These are phyloP conservation scores for Masticophis lateralis DNA, from an alignment of 2,797 vertebrate genomes.

Conservation along the genomic window DNA sequence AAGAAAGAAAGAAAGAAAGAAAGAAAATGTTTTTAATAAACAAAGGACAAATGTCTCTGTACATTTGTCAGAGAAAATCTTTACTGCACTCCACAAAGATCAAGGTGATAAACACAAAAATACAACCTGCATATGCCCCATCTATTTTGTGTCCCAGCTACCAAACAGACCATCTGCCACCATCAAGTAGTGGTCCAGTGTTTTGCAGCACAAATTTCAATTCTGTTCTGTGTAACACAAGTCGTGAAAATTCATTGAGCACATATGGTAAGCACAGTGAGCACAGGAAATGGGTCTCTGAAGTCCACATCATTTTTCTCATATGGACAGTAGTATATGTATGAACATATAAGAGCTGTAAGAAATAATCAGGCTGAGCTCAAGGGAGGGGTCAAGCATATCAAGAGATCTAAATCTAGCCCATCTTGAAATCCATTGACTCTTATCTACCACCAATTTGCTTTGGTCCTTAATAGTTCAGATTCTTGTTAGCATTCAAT, in stretches of 20 bases:
- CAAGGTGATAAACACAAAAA: constrained; percentile 50
- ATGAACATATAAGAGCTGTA: background rate
- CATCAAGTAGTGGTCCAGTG: background rate
- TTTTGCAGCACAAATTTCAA: background rate
- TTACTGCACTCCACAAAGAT: constrained; percentile 47
- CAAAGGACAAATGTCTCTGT: background rate
- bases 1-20: too few species aligned
- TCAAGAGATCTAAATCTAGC: background rate
- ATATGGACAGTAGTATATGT: background rate
- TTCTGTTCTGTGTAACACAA: background rate
- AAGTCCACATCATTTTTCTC: background rate
- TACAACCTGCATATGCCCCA: background rate
- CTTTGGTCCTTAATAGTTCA: background rate
- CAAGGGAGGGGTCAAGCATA: background rate
- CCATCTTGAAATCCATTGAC: background rate
- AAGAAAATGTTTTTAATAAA: background rate
- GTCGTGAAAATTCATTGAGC: background rate
- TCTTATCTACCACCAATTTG: background rate
- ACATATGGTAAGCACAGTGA: background rate
- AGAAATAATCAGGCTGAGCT: background rate
- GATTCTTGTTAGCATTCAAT: background rate
- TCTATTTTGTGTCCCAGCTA: background rate
- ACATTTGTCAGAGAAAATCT: constrained; percentile 8
- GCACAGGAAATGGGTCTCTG: background rate
- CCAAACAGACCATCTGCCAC: background rate